These are phyloP conservation scores for Panopea generosa DNA, from an alignment of 2,888 invertebrate genomes.

Conservation along the genomic window DNA sequence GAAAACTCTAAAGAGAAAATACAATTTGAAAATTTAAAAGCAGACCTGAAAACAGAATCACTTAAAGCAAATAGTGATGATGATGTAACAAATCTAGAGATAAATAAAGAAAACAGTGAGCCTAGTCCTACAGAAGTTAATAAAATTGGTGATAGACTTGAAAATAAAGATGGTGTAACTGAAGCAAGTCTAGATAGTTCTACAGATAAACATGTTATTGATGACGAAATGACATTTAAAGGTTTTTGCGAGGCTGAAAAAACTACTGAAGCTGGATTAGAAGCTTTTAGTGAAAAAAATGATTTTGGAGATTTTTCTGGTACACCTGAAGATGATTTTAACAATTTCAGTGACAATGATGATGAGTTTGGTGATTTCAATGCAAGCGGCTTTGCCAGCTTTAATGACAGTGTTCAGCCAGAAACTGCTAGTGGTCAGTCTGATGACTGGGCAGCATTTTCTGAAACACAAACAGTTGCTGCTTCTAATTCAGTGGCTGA, in stretches of 20 bases:
- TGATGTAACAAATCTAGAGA: neutral
- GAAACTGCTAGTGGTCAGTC: slow-evolving; percentile 6
- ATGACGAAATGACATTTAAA: neutral
- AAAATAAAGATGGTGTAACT: too few relatives aligned
- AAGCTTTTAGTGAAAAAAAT: slow-evolving; percentile 30
- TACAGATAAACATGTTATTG: neutral
- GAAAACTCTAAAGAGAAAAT: neutral
- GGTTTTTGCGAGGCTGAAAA: neutral
- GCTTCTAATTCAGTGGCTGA: slow-evolving; percentile 5
- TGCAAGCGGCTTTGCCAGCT: slow-evolving; percentile 14
- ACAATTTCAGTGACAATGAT: slow-evolving; percentile 21
- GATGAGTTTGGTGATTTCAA: slow-evolving; percentile 45
- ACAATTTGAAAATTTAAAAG: too few relatives aligned
- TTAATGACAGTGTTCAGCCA: slow-evolving; percentile 11
- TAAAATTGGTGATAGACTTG: too few relatives aligned
- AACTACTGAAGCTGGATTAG: neutral
- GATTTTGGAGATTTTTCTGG: slow-evolving; percentile 50
- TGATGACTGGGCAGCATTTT: slow-evolving; percentile 68
- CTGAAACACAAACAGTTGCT: slow-evolving; percentile 39
- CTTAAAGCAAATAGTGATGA: neutral
- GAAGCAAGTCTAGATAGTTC: neutral
- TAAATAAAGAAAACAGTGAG: too few relatives aligned
- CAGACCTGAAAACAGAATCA: neutral
- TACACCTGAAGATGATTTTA: slow-evolving; percentile 21
- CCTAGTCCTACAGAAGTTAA: too few relatives aligned